These are phyloP conservation scores for Amniataba percoides DNA, from an alignment of 2,797 vertebrate species.

Conservation along the genomic window DNA sequence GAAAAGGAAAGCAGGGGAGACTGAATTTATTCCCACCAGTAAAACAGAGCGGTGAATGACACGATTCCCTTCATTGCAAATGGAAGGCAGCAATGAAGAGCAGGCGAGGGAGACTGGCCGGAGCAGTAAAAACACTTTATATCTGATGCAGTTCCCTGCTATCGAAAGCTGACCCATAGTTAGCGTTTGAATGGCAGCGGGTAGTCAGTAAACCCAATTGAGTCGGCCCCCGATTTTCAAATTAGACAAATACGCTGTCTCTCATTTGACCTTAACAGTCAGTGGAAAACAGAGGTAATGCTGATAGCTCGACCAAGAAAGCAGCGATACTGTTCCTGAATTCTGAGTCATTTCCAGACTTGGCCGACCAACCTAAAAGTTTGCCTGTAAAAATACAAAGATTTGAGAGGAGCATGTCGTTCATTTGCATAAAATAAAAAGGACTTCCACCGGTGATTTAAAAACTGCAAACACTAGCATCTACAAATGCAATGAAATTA, in stretches of 20 bases:
- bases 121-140: constrained; percentile 53
- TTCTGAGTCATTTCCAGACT: constrained; percentile 25
- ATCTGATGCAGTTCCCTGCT: constrained; percentile 38
- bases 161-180: constrained; percentile 43
- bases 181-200: constrained; percentile 40
- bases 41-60: constrained; percentile 51
- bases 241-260: constrained; percentile 38
- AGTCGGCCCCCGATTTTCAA: constrained; percentile 19
- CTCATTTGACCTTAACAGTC: constrained; percentile 33
- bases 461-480: constrained; percentile 57
- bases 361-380: constrained; percentile 19
- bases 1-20: not conserved
- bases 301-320: constrained; percentile 30
- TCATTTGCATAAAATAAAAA: constrained; percentile 68
- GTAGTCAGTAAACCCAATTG: constrained; percentile 42
- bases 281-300: constrained; percentile 1
- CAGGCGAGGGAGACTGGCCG: constrained; percentile 19
- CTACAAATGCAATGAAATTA: constrained; percentile 62
- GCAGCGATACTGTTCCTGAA: constrained; percentile 2
- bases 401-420: constrained; percentile 42
- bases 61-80: constrained; percentile 56
- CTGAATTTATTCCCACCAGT: constrained; percentile 43
- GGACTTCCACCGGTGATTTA: constrained; percentile 49
- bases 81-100: constrained; percentile 45
- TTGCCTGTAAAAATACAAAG: constrained; percentile 32